Evolutionary conservation across 2,113 vertebrate species (phyloP), one percentile per base, ranked within the genome.

Genomic region (Ochotona princeps): DNA sequence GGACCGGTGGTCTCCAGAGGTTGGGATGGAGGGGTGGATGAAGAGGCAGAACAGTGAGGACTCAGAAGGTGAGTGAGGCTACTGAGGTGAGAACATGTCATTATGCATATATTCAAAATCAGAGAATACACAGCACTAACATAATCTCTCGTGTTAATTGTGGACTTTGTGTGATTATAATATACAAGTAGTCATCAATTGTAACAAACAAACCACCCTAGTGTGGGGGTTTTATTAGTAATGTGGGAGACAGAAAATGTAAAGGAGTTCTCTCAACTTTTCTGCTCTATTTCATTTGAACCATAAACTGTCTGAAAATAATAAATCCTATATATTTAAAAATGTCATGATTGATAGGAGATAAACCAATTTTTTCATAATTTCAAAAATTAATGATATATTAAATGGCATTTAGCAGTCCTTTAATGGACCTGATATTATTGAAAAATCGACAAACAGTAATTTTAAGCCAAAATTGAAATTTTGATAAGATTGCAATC

Each of bases 161-260:
- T 26, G 18, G 14, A 21, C 15, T 70, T 61, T 49, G 14, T 23
- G 7, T 60, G 35, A 57, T 35, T 73, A 32, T 51, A 21, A 44
- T 65, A 32, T 21, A 15, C 4, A 12, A 44, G 23, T 70, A 1
- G 74, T 90, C 7, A 65, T 47, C 13, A 15, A 0, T 54, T 28
- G 7, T 30, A 72, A 47, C 26, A 57, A 54, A 28, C 20, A 3
- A 26, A 25, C 23, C 54, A 38, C 3, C 35, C 15, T 30, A 6
- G 9, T 35, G 13, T 28, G 23, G 8, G 8, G 2, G 51, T 25
- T 13, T 70, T 26, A 15, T 51, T 20, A 35, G 0, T 23, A 5
- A 17, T 32, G 2, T 32, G 15, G 8, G 12, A 15, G 35, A 7
- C 2, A 70, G 4, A 0, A 1, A 1, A 9, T 26, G 20, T 4